phyloP scores from a whole-genome alignment of 2,888 invertebrate genomes.

The Anthophora plumipes region DNA sequence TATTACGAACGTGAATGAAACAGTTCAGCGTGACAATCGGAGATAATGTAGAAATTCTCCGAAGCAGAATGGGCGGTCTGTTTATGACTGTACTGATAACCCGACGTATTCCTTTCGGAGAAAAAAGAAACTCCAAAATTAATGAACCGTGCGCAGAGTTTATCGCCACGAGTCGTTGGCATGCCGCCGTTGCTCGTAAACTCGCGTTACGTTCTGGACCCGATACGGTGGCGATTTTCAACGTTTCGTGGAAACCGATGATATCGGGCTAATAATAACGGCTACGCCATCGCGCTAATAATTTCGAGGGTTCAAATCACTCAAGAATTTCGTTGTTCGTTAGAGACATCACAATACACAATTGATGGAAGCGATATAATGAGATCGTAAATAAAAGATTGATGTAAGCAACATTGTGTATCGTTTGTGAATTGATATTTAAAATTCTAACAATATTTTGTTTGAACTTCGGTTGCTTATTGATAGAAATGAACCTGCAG shows the following conservation, averaged over 20 bases:
- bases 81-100: slow-evolving; percentile 74
- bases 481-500: no score
- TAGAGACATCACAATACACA: no score
- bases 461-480: no score
- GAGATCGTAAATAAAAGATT: no score
- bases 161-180: slow-evolving; percentile 71
- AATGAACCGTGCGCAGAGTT: slow-evolving; percentile 76
- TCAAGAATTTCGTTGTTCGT: no score
- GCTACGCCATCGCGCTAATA: slow-evolving; percentile 15
- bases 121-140: slow-evolving; percentile 68
- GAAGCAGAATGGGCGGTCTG: slow-evolving; percentile 62
- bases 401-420: no score
- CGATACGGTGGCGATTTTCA: slow-evolving; percentile 24
- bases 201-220: slow-evolving; percentile 24
- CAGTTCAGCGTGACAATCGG: slow-evolving; percentile 65
- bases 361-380: no score
- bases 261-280: slow-evolving; percentile 52
- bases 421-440: no score
- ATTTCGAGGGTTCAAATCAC: slow-evolving; percentile 26
- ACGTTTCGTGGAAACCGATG: slow-evolving; percentile 53
- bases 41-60: slow-evolving; percentile 55
- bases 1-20: slow-evolving; percentile 73
- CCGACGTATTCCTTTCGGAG: slow-evolving; percentile 55
- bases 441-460: no score
- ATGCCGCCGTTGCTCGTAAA: slow-evolving; percentile 24